Conservation (phyloP, 2,113 vertebrate species). For the Callipepla californica region DNA sequence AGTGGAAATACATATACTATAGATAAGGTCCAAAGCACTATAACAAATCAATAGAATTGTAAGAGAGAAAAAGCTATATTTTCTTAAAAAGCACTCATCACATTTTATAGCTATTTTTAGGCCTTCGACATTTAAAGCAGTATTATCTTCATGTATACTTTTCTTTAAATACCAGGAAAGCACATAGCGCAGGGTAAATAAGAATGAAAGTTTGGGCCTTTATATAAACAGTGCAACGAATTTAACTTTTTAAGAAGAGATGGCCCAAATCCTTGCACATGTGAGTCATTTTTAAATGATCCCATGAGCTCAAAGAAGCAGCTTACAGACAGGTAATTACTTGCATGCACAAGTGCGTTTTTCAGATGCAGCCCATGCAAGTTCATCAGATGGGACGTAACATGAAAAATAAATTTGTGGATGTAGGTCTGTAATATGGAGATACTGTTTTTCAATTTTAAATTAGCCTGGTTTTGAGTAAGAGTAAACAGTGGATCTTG, state of each 20-base stretch:
- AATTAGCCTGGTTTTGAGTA: neutral
- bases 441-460: neutral
- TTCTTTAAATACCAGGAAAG: conserved; percentile 14
- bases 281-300: neutral
- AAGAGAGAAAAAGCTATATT: neutral
- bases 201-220: neutral
- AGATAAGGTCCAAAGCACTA: conserved; percentile 32
- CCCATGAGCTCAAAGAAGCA: neutral
- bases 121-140: conserved; percentile 17
- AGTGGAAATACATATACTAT: conserved; percentile 31
- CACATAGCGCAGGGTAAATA: neutral
- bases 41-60: neutral
- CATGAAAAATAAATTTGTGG: neutral
- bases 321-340: neutral
- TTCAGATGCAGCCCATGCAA: neutral
- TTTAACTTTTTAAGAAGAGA: neutral
- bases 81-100: neutral
- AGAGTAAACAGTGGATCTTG: neutral
- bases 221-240: neutral
- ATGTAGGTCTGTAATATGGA: neutral
- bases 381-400: neutral
- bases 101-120: conserved; percentile 10
- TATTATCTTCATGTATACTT: neutral
- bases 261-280: neutral
- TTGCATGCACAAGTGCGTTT: neutral